phyloP scores from a whole-genome alignment of 2,113 vertebrate genomes.

The Equus przewalskii region DNA sequence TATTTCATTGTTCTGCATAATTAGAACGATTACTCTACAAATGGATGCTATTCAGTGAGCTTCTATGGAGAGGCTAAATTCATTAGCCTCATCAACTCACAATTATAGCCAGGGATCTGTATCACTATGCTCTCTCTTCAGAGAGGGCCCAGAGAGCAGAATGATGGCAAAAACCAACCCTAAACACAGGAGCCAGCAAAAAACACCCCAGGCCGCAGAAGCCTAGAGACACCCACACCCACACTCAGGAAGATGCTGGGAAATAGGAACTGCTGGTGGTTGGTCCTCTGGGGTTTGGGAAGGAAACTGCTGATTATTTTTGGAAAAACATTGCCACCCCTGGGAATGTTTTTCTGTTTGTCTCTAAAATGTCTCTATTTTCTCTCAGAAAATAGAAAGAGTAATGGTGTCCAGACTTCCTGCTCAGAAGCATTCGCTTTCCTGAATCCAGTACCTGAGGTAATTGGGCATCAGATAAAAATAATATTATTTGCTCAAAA shows the following conservation, averaged over 20 bases:
- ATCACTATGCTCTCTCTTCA: too few relatives aligned
- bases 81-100: too few relatives aligned
- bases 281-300: neutral
- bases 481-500: conserved; percentile 46
- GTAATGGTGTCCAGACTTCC: neutral
- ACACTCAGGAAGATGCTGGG: neutral
- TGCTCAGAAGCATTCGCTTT: conserved; percentile 14
- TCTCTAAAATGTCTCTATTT: too few relatives aligned
- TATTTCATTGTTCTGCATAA: neutral
- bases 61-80: too few relatives aligned
- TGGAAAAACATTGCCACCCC: neutral
- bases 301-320: conserved; percentile 47
- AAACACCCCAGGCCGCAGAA: neutral
- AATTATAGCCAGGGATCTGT: too few relatives aligned
- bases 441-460: neutral
- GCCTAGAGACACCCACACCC: neutral
- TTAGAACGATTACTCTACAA: too few relatives aligned
- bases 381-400: conserved; percentile 1
- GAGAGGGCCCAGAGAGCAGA: neutral
- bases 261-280: neutral
- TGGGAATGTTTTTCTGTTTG: too few relatives aligned
- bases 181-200: neutral
- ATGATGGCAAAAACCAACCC: neutral
- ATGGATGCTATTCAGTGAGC: too few relatives aligned
- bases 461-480: conserved; percentile 29